phyloP scores from a whole-genome alignment of 1,140 invertebrate species.

The Pseudobourletiella spinata region DNA sequence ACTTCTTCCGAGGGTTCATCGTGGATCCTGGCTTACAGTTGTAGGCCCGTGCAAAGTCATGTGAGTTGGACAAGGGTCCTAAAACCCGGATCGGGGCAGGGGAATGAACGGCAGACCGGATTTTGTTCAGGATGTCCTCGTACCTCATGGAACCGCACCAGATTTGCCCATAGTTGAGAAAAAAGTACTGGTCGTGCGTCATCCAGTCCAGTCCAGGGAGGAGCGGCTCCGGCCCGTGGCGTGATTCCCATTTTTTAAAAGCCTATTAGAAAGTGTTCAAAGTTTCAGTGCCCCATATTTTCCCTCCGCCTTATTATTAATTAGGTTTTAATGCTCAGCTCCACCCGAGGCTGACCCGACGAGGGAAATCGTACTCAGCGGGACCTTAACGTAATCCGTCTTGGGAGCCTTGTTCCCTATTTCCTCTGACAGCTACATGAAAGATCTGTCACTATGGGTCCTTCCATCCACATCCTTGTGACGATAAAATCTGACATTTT shows the following conservation, averaged over 20 bases:
- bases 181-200: conserved; percentile 78
- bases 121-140: conserved; percentile 87
- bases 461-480: too few species aligned
- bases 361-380: too few species aligned
- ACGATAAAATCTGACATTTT: too few species aligned
- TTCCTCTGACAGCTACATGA: too few species aligned
- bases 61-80: conserved; percentile 84
- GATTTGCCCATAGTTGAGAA: conserved; percentile 80
- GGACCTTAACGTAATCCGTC: too few species aligned
- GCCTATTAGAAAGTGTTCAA: conserved; percentile 52
- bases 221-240: conserved; percentile 58
- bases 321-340: too few species aligned
- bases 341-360: too few species aligned
- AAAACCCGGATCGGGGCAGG: conserved; percentile 85
- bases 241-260: conserved; percentile 65
- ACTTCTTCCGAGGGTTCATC: conserved; percentile 88
- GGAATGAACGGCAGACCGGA: conserved; percentile 89
- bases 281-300: too few species aligned
- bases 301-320: too few species aligned
- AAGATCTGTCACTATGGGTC: too few species aligned
- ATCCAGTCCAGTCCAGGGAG: conserved; percentile 66
- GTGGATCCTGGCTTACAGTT: conserved; percentile 63
- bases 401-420: too few species aligned
- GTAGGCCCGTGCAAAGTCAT: conserved; percentile 78
- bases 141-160: conserved; percentile 67